Conservation (phyloP, 2,888 invertebrate species). For the Malthinus seriepunctatus region DNA sequence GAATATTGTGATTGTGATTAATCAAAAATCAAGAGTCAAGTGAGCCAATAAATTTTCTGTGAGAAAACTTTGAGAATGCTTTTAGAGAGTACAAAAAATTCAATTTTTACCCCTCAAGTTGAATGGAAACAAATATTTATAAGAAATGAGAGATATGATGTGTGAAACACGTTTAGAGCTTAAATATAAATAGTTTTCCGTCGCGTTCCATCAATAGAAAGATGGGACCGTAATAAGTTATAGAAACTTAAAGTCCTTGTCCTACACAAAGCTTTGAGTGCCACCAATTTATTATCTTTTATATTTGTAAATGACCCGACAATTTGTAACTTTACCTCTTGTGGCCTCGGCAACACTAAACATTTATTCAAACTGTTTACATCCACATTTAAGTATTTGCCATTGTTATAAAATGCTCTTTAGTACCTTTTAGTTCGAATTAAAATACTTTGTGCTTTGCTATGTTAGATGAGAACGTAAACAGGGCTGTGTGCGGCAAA, state of each 20-base stretch:
- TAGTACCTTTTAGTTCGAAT: constrained; percentile 48
- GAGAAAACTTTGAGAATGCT: too few relatives aligned
- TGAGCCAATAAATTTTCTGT: too few relatives aligned
- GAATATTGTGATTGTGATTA: too few relatives aligned
- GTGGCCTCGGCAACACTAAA: constrained; percentile 40
- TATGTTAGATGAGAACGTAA: constrained; percentile 39
- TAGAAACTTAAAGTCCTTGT: constrained; percentile 37
- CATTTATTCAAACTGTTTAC: constrained; percentile 39
- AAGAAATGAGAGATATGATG: neutral
- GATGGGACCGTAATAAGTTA: constrained; percentile 46
- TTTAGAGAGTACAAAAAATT: too few relatives aligned
- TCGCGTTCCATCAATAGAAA: constrained; percentile 33
- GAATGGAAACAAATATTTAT: too few relatives aligned
- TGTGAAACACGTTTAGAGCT: constrained; percentile 5
- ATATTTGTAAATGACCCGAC: constrained; percentile 48
- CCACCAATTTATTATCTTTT: constrained; percentile 54
- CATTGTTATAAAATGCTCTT: constrained; percentile 44
- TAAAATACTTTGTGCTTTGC: constrained; percentile 41
- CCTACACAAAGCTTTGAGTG: constrained; percentile 42
- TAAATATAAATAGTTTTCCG: constrained; percentile 25
- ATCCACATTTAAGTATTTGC: constrained; percentile 36
- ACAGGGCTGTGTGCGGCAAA: constrained; percentile 39
- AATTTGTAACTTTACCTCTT: constrained; percentile 49
- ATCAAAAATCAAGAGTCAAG: too few relatives aligned
- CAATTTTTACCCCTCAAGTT: too few relatives aligned